Conservation (phyloP, 1,140 invertebrate genomes). For the Drosophila rhopaloa region DNA sequence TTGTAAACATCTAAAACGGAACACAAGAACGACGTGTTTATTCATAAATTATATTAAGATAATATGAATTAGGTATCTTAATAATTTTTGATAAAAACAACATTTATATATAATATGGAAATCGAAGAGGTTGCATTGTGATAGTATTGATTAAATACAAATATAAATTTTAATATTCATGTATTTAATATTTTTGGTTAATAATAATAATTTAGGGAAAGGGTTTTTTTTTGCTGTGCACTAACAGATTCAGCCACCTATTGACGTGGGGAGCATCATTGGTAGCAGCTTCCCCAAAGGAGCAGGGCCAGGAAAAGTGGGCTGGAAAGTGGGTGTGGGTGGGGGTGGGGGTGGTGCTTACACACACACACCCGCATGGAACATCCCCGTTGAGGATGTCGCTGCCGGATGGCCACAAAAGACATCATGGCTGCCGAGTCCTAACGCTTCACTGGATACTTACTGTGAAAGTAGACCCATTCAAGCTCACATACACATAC, state of each 20-base stretch:
- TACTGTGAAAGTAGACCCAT: constrained; percentile 78
- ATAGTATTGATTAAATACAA: too few species aligned
- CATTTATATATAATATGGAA: too few species aligned
- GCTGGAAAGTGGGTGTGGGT: background rate
- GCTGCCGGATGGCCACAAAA: constrained; percentile 77
- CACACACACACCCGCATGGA: constrained; percentile 15
- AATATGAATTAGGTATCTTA: too few species aligned
- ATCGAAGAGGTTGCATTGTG: too few species aligned
- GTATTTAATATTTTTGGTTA: background rate
- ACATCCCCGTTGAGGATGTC: constrained; percentile 62
- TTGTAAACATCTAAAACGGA: too few species aligned
- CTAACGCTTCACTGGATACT: constrained; percentile 81
- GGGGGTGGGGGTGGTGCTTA: constrained; percentile 5
- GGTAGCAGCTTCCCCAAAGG: constrained; percentile 31
- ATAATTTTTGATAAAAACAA: too few species aligned
- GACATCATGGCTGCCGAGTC: constrained; percentile 78
- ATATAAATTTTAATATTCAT: too few species aligned
- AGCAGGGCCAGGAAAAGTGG: constrained; percentile 4
- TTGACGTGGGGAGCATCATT: constrained; percentile 48
- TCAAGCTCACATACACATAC: constrained; percentile 57
- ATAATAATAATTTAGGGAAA: background rate
- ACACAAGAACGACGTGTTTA: too few species aligned
- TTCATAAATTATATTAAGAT: too few species aligned
- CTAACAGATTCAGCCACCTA: constrained; percentile 38
- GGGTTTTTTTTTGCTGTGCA: constrained; percentile 2